Evolutionary conservation across 2,888 invertebrate genomes (phyloP).

Genomic region (Mimumesa dahlbomi): DNA sequence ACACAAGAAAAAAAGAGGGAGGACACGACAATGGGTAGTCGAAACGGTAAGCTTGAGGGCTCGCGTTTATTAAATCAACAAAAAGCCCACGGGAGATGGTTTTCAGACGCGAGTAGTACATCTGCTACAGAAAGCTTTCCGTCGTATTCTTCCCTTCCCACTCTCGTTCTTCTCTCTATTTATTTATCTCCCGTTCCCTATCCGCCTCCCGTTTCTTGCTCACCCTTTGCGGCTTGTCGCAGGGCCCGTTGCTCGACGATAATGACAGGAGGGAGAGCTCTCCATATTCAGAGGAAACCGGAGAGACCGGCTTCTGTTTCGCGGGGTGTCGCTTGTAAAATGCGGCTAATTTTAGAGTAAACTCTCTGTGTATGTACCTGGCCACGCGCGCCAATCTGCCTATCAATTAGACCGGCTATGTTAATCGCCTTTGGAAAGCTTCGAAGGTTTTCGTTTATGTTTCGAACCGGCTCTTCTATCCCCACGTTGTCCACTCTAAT

Average conservation of each 20-base stretch:
- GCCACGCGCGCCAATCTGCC: neutral
- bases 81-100: slow-evolving; percentile 63
- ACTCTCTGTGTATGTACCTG: too few relatives aligned
- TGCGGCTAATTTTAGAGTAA: slow-evolving; percentile 23
- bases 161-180: slow-evolving; percentile 23
- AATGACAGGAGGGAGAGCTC: slow-evolving; percentile 36
- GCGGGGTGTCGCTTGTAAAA: slow-evolving; percentile 10
- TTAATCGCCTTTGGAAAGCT: slow-evolving; percentile 10
- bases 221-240: slow-evolving; percentile 41
- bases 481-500: neutral
- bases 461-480: neutral
- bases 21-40: slow-evolving; percentile 58
- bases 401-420: neutral
- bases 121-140: slow-evolving; percentile 67
- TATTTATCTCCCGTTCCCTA: slow-evolving; percentile 19
- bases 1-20: too few relatives aligned
- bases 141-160: slow-evolving; percentile 39
- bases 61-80: slow-evolving; percentile 75
- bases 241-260: slow-evolving; percentile 30
- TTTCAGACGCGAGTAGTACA: slow-evolving; percentile 67
- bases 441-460: neutral
- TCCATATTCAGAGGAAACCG: slow-evolving; percentile 14
- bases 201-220: slow-evolving; percentile 16
- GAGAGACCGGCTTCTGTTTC: slow-evolving; percentile 11
- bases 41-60: slow-evolving; percentile 58